Evolutionary conservation across 2,888 invertebrate genomes (phyloP), one percentile per base, ranked within the genome.

Genomic region (Dasypolia templi): DNA sequence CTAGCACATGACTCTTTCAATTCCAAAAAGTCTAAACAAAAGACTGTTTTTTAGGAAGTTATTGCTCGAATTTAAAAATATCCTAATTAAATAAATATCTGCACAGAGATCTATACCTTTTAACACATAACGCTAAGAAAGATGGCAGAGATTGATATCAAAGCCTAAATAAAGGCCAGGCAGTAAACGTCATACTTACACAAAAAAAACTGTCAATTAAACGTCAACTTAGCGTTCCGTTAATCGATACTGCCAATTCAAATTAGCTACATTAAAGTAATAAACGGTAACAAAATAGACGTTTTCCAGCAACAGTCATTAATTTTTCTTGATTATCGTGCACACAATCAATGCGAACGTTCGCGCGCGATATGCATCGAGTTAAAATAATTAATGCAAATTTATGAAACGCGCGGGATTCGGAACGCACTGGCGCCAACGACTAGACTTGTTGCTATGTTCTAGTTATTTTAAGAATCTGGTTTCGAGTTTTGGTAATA

Each of bases 381-480:
- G 86, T 89, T 89, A 88, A 89, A 90, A 89, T 92, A 92, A 92
- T 93, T 90, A 92, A 94, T 93, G 92, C 91, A 92, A 93, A 93
- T 93, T 91, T 92, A 91, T 91, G 87, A 82, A 89, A 88, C 84
- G 71, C 80, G 83, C 83, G 86, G 87, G 87, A 86, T 90, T 89
- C 79, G 46, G 84, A 87, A 86, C 87, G 86, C 85, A 86, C 74
- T 19, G 73, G 76, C 75, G 79, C 77, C 74, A 78, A 35, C 72
- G 62, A 64, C 78, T 85, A 84, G 84, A 87, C 86, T 88, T 88
- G 88, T 88, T 89, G 87, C 87, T 86, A 79, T 76, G 83, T 78
- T 86, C 80, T 86, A 84, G 73, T 82, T 81, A 87, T 81, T 81
- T 81, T 73, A 77, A 75, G 83, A 73, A 75, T 55, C 69, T 82